phyloP scores from a whole-genome alignment of 2,113 vertebrate species.

The Dolichotis patagonum region DNA sequence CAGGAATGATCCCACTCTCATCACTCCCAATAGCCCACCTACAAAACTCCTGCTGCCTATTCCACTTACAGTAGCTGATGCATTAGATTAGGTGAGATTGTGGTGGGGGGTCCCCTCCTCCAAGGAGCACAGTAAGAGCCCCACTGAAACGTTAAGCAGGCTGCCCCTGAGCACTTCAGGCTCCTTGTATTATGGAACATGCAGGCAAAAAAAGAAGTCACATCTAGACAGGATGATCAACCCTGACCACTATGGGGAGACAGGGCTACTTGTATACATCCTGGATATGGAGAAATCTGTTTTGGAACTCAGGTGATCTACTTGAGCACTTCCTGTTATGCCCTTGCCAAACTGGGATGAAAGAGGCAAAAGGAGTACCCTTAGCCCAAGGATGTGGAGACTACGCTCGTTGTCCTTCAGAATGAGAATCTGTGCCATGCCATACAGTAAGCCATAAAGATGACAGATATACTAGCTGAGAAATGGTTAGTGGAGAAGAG shows the following conservation, averaged over 20 bases:
- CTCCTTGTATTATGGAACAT: neutral
- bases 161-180: neutral
- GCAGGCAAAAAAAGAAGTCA: neutral
- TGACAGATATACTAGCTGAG: neutral
- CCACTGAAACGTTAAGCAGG: neutral
- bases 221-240: neutral
- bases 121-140: neutral
- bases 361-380: neutral
- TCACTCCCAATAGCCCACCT: neutral
- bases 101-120: neutral
- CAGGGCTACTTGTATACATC: neutral
- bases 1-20: neutral
- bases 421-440: neutral
- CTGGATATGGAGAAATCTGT: neutral
- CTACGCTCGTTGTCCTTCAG: neutral
- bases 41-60: neutral
- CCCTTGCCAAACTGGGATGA: neutral
- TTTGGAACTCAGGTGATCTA: neutral
- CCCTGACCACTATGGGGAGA: neutral
- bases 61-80: neutral
- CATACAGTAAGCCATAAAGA: neutral
- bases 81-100: neutral
- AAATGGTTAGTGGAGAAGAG: neutral
- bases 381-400: neutral
- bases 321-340: neutral